Percentiles rank a stretch among this genome's conserved stretches.
Conservation (phyloP, 2,113 vertebrate genomes). For the Menidia beryllina region DNA sequence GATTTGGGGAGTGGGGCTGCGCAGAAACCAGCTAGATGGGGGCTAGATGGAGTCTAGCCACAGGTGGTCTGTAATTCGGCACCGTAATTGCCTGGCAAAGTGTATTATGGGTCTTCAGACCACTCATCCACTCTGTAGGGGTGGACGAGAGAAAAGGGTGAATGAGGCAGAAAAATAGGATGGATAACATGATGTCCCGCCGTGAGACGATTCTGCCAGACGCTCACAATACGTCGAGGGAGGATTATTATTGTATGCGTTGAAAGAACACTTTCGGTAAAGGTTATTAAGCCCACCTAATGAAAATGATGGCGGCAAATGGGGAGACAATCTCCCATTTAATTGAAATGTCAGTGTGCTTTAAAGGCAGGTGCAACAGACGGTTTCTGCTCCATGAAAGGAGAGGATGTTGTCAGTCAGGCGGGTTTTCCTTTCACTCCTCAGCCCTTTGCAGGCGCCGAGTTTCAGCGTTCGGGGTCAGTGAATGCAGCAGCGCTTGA, state of each 20-base stretch:
- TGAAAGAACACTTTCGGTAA: conserved; percentile 70
- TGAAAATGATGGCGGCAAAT: conserved; percentile 76
- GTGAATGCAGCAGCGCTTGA: too few species aligned
- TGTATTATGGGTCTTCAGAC: conserved; percentile 78
- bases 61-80: conserved; percentile 84
- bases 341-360: conserved; percentile 78
- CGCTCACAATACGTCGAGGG: conserved; percentile 72
- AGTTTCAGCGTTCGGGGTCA: conserved; percentile 14
- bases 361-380: conserved; percentile 69
- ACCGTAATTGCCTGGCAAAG: conserved; percentile 81
- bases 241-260: conserved; percentile 68
- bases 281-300: conserved; percentile 79
- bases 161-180: conserved; percentile 70
- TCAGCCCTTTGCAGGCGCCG: conserved; percentile 8
- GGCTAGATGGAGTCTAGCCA: conserved; percentile 71
- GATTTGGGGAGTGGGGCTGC: conserved; percentile 48
- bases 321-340: conserved; percentile 76
- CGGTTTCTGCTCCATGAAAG: conserved; percentile 33
- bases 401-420: conserved; percentile 22
- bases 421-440: not conserved
- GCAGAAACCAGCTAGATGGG: conserved; percentile 15
- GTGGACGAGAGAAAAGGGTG: conserved; percentile 75
- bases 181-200: conserved; percentile 77
- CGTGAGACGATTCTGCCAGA: conserved; percentile 75
- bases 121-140: conserved; percentile 81